Percentiles rank a stretch among this genome's conserved stretches.
phyloP scores from a whole-genome alignment of 2,113 vertebrate species.

The Protobothrops mucrosquamatus region DNA sequence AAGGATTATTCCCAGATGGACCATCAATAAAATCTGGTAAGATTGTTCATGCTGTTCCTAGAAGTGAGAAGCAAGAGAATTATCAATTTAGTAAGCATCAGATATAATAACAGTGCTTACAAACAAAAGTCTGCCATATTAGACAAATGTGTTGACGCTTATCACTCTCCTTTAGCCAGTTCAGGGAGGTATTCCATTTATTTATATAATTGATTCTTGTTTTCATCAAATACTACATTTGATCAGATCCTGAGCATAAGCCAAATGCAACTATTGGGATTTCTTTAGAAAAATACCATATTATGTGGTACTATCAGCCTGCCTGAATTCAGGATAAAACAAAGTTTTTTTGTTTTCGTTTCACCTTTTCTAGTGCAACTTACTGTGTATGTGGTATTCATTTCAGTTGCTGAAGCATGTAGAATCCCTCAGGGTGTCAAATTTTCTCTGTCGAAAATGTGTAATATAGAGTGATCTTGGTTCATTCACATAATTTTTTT shows the following conservation, averaged over 20 bases:
- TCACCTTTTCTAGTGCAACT: constrained; percentile 44
- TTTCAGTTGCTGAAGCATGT: constrained; percentile 71
- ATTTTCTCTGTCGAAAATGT: constrained; percentile 64
- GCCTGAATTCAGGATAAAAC: neutral
- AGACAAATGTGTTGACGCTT: neutral
- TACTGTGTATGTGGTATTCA: constrained; percentile 66
- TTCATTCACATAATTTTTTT: constrained; percentile 9
- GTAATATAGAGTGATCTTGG: constrained; percentile 67
- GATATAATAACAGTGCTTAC: neutral
- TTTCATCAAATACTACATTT: neutral
- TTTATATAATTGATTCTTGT: neutral
- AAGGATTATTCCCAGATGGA: neutral
- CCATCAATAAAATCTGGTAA: neutral
- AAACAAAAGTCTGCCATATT: neutral
- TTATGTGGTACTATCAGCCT: neutral
- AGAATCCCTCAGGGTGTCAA: constrained; percentile 65
- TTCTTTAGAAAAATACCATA: neutral
- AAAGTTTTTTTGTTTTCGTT: constrained; percentile 26
- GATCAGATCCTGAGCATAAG: neutral
- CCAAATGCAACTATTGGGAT: neutral
- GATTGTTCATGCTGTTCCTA: neutral
- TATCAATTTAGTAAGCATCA: neutral
- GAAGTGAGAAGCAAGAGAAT: neutral
- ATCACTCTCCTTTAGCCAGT: neutral
- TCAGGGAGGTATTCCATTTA: neutral